Conservation (phyloP, 1,140 invertebrate species). For the Alviniconcha marisindica region DNA sequence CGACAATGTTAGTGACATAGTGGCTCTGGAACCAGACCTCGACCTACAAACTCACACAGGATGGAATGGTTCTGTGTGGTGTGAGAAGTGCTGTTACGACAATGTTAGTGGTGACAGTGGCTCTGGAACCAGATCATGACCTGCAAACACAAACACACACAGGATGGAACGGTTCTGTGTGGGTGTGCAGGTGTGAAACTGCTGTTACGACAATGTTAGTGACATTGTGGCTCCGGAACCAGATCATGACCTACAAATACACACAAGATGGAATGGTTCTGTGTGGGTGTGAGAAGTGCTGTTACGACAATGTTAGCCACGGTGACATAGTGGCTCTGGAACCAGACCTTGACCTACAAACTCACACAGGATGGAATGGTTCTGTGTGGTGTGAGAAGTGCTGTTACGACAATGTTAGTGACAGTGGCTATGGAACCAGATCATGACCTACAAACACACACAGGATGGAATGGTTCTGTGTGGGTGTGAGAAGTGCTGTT, state of each 20-base stretch:
- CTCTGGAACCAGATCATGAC: conserved; percentile 76
- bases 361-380: too few species aligned
- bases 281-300: background rate
- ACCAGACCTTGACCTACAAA: too few species aligned
- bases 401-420: too few species aligned
- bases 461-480: background rate
- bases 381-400: too few species aligned
- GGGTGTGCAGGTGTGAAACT: background rate
- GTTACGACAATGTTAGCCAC: too few species aligned
- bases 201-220: background rate
- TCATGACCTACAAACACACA: conserved; percentile 71
- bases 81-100: too few species aligned
- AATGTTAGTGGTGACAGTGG: too few species aligned
- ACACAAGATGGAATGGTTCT: background rate
- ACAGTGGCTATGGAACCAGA: conserved; percentile 76
- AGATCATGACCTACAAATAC: too few species aligned
- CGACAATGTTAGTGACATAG: background rate
- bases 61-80: background rate
- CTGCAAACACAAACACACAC: conserved; percentile 63
- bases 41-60: too few species aligned
- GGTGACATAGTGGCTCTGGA: background rate
- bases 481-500: background rate
- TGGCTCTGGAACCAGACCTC: background rate
- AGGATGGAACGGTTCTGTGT: background rate
- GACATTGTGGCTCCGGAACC: background rate